Base-by-base conservation (phyloP, 1,140 invertebrate genomes). In the Eciton burchellii region DNA sequence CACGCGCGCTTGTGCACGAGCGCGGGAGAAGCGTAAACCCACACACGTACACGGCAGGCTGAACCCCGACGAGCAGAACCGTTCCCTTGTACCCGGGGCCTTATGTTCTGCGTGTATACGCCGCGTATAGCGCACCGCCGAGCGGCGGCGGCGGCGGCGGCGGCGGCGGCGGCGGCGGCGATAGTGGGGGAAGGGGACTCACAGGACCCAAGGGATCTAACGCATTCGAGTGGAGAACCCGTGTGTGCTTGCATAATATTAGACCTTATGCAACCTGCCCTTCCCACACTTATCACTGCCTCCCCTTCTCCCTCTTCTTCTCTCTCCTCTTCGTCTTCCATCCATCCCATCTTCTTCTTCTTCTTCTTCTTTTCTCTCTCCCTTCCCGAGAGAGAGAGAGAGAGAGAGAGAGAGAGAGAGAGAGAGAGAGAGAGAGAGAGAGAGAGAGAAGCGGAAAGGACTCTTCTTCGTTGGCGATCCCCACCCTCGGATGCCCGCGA, bases 211-310 rank as follows among this genome's bases (percentile, higher is more conserved):
- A 88, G 88, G 83, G 88, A 93, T 91, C 90, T 90, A 92, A 94
- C 92, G 93, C 92, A 93, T 93, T 91, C 91, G 90, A 79, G 49
- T 63, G 41, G 73, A 79, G 73, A 66, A 84, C 71, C 45, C 85
- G 85, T 85, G 77, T 86, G 82, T 81, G 88, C 93, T 93, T 93
- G 92, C 92, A 94, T 94, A 93, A 94, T 92, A 93, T 93, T 90
- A 93, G 90, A 90, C 89, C 90, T 92, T 93, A 92, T 93, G 92
- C 91, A 93, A 93, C 90, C 88, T 93, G 92, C 92, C 93, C 93
- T 94, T 94, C 93, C 93, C 93, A 94, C 93, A 94, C 93, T 94
- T 94, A 94, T 94, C 93, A 94, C 91, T 92, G 91, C 89, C 90
- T 88, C 86, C 89, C 89, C 86, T 82, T 86, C 79, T 87, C 74